Evolutionary conservation across 35 echinoderm and acorn worm species (phyloP), one percentile per base, ranked within the genome.

Genomic region (Apostichopus californicus): DNA sequence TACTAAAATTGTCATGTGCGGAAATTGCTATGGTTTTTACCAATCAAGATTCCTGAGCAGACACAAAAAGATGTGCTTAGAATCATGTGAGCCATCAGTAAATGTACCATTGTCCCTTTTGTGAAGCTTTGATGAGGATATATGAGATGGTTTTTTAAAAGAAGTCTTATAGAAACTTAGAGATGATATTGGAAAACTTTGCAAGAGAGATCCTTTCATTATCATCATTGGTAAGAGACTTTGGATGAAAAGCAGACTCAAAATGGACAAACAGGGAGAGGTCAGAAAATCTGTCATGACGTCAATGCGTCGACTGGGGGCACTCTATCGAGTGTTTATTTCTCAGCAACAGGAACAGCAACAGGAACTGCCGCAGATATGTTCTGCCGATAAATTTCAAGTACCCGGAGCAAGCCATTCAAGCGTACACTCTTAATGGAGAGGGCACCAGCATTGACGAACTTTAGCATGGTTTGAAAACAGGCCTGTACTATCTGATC

Each of bases 331-430:
- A 59, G 18, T 10, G 0, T 54, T 92, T 80, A n/a, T 80, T 85
- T 6, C 6, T 9, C 81, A 85, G 18, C 81, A 85, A 57, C 18
- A 25, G 46, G 81, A 85, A 34, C 81, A 5, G 3, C 1, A 60
- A 5, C 92, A 34, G 94, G 94, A 65, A 80, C 92, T 87, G 18
- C 80, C 0, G 53, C 70, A 25, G 94, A 95, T 24, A 53, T 95
- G 25, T 92, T 92, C 86, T 80, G 60, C 11, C 57, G 94, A 58
- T 71, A 10, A 92, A 95, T 55, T 95, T 95, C 59, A 5, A n/a
- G 5, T 86, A 95, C 79, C 56, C 92, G n/a, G 91, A 95, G 83
- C 79, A 64, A 18, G 94, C 94, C 5, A 82, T 95, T 15, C 85
- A 89, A 15, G 89, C 15, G 5, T 95, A 89, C 78, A 95, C 94